Conservation (phyloP, 2,888 invertebrate genomes). For the Drosophila fungiperda region DNA sequence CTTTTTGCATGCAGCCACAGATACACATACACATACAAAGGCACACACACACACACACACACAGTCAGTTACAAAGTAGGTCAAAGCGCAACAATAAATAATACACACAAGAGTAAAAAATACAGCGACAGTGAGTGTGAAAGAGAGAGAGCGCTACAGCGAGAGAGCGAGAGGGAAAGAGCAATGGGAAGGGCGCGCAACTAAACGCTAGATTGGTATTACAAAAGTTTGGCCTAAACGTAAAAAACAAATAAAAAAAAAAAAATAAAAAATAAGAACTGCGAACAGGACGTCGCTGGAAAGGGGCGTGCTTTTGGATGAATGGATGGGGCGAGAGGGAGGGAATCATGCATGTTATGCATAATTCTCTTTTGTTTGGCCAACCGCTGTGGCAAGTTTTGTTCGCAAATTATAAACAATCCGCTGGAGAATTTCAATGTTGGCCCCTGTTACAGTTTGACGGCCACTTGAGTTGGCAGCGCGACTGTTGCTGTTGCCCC, state of each 20-base stretch:
- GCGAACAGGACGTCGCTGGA: slow-evolving; percentile 25
- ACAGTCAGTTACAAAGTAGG: slow-evolving; percentile 11
- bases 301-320: neutral
- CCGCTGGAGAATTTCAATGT: slow-evolving; percentile 59
- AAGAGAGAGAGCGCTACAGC: slow-evolving; percentile 13
- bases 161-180: slow-evolving; percentile 2
- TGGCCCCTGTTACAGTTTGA: slow-evolving; percentile 49
- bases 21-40: slow-evolving; percentile 23
- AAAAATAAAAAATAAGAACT: slow-evolving; percentile 5
- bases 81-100: slow-evolving; percentile 6
- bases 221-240: slow-evolving; percentile 57
- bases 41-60: slow-evolving; percentile 46
- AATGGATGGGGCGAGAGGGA: neutral
- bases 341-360: slow-evolving; percentile 15
- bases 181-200: slow-evolving; percentile 23
- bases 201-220: slow-evolving; percentile 74
- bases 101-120: slow-evolving; percentile 11
- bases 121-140: slow-evolving; percentile 10
- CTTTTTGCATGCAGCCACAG: slow-evolving; percentile 52
- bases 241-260: neutral
- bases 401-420: slow-evolving; percentile 70
- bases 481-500: slow-evolving; percentile 14
- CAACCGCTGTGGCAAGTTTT: slow-evolving; percentile 52
- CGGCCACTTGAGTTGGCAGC: slow-evolving; percentile 23
- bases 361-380: slow-evolving; percentile 27